Evolutionary conservation across 2,888 invertebrate genomes (phyloP).

Genomic region (Lasioglossum calceatum): DNA sequence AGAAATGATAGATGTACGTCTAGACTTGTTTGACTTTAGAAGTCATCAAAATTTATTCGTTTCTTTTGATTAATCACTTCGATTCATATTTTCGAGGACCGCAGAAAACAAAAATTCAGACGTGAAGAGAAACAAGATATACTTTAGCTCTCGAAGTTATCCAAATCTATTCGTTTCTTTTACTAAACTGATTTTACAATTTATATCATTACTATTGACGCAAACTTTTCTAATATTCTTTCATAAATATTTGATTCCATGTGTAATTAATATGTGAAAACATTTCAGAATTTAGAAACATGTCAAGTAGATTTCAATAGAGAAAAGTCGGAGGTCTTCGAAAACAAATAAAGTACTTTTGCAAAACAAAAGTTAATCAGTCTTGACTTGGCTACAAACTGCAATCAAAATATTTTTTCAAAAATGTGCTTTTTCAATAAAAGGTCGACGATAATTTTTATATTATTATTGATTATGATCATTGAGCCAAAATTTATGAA

Average conservation of each 20-base stretch:
- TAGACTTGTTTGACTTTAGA: neutral
- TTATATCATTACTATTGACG: neutral
- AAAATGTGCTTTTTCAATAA: neutral
- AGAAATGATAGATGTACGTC: neutral
- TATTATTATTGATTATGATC: neutral
- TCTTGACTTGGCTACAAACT: neutral
- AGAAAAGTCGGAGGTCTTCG: neutral
- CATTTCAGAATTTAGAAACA: neutral
- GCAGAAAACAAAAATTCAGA: slow-evolving; percentile 17
- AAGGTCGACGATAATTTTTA: neutral
- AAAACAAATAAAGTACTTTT: neutral
- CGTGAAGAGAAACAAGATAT: slow-evolving; percentile 10
- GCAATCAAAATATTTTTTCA: neutral
- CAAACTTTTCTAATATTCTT: neutral
- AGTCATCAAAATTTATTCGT: neutral
- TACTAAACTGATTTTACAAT: neutral
- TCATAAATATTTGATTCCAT: neutral
- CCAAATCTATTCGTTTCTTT: slow-evolving; percentile 3
- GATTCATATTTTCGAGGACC: slow-evolving; percentile 5
- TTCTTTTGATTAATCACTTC: slow-evolving; percentile 3
- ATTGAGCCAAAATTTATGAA: neutral
- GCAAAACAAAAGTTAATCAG: neutral
- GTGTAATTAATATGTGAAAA: neutral
- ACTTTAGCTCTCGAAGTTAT: neutral
- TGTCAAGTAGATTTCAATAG: slow-evolving; percentile 5